Conservation (phyloP, 2,888 invertebrate genomes). For the Tachystola acroxantha region DNA sequence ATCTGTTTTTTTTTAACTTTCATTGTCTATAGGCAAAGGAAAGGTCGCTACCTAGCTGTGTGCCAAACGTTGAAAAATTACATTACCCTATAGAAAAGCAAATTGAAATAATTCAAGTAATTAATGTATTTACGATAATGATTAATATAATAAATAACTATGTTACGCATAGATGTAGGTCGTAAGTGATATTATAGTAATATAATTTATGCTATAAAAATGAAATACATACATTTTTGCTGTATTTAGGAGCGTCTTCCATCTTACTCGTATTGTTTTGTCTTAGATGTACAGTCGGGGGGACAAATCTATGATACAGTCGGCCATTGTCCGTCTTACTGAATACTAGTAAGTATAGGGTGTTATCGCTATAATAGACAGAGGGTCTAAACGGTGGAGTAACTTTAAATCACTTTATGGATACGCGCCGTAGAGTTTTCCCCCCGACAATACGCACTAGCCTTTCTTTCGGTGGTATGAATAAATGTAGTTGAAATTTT, state of each 20-base stretch:
- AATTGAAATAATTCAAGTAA: constrained; percentile 53
- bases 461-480: constrained; percentile 70
- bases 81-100: constrained; percentile 45
- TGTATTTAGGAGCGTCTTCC: constrained; percentile 77
- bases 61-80: constrained; percentile 62
- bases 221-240: constrained; percentile 69
- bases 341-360: too few species aligned
- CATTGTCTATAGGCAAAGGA: constrained; percentile 24
- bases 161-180: constrained; percentile 56
- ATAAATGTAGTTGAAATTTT: constrained; percentile 59
- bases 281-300: constrained; percentile 47
- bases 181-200: constrained; percentile 70
- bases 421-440: constrained; percentile 27
- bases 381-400: too few species aligned
- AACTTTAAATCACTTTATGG: too few species aligned
- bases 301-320: constrained; percentile 23
- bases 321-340: too few species aligned
- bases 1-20: not conserved
- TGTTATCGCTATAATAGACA: too few species aligned
- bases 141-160: constrained; percentile 31
- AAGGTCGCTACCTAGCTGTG: constrained; percentile 32
- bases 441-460: constrained; percentile 39
- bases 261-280: constrained; percentile 67
- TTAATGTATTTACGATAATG: constrained; percentile 47
- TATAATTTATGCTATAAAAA: constrained; percentile 48